A percentile compares a stretch with the other conserved stretches of the same genome.
Conservation (phyloP, 2,113 vertebrate species). For the Saccopteryx leptura region DNA sequence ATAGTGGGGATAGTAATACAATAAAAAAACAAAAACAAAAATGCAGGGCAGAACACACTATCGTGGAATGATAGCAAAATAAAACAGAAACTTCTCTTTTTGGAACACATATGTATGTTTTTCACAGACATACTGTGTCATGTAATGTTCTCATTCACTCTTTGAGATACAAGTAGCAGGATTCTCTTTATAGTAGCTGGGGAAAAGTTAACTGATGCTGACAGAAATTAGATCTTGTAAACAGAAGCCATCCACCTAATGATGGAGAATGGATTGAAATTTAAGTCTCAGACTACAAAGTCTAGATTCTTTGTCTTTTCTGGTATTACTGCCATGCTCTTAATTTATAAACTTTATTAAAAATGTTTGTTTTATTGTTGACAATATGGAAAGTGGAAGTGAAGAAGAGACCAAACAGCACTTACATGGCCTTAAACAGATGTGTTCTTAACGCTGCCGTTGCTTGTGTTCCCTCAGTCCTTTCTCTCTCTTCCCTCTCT, state of each 20-base stretch:
- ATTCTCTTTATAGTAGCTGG: background rate
- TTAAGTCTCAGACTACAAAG: background rate
- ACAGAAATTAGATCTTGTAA: background rate
- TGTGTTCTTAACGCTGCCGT: background rate
- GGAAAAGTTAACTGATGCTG: background rate
- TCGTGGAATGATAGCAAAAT: background rate
- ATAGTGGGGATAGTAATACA: background rate
- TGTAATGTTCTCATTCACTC: background rate
- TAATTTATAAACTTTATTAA: background rate
- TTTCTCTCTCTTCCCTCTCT: background rate
- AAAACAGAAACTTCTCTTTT: background rate
- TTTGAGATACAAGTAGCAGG: background rate
- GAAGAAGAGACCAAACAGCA: background rate
- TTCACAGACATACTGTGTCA: background rate
- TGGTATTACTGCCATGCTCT: background rate
- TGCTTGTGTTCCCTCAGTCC: background rate
- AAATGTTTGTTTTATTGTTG: background rate
- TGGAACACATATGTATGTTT: background rate
- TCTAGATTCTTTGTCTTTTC: background rate
- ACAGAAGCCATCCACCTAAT: background rate
- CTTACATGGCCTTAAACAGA: background rate
- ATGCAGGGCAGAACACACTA: background rate
- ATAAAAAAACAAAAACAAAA: background rate
- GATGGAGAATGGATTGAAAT: background rate
- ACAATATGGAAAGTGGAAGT: background rate